These are phyloP conservation scores for Larimichthys polyactis DNA, from an alignment of 2,113 vertebrate species.

Conservation along the genomic window DNA sequence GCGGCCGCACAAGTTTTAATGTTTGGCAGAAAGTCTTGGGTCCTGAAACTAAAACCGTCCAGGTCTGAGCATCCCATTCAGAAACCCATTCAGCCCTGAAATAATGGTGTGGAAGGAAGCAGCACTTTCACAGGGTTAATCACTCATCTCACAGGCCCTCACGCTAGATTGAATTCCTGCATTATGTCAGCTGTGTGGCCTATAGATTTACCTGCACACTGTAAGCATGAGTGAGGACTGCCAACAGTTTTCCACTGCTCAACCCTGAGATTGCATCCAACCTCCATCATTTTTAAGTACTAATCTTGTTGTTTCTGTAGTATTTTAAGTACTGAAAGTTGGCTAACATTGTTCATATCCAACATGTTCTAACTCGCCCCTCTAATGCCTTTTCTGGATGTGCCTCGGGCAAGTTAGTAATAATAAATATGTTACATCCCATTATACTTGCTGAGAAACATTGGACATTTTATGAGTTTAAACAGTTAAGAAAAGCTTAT, in stretches of 20 bases:
- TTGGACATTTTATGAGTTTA: too few relatives aligned
- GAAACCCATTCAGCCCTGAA: constrained; percentile 48
- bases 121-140: constrained; percentile 69
- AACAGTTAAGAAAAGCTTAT: too few relatives aligned
- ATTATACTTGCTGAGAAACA: too few relatives aligned
- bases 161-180: constrained; percentile 55
- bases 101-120: constrained; percentile 68
- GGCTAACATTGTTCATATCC: too few relatives aligned
- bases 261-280: not conserved
- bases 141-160: constrained; percentile 67
- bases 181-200: constrained; percentile 50
- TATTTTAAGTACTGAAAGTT: not conserved
- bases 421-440: too few relatives aligned
- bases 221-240: constrained; percentile 6
- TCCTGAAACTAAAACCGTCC: constrained; percentile 53
- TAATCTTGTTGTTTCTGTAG: not conserved
- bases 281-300: not conserved
- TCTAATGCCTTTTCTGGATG: too few relatives aligned
- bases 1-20: not conserved
- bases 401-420: too few relatives aligned
- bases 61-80: constrained; percentile 51
- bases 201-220: constrained; percentile 49
- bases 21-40: constrained; percentile 45
- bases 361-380: too few relatives aligned
- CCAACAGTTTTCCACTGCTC: not conserved